Evolutionary conservation across 2,113 vertebrate genomes (phyloP).

Genomic region (Nesogale talazaci): DNA sequence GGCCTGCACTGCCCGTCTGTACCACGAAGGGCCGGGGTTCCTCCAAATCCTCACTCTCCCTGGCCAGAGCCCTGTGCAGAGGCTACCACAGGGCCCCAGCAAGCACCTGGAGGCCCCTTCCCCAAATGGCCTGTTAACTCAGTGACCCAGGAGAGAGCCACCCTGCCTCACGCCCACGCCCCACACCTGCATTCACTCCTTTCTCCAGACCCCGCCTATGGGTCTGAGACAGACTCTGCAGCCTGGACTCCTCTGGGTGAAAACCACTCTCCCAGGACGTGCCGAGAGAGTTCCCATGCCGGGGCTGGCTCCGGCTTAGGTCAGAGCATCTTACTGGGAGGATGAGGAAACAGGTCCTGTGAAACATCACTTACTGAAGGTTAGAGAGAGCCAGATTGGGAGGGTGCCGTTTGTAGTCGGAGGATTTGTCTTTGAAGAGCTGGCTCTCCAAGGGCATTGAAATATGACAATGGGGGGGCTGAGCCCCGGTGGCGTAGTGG

Average conservation of each 20-base stretch:
- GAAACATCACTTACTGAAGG: constrained; percentile 4
- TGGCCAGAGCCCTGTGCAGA: not conserved
- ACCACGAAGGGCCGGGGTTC: constrained; percentile 21
- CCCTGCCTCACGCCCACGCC: not conserved
- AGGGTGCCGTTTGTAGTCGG: not conserved
- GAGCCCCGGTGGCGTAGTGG: too few species aligned
- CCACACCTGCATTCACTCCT: not conserved
- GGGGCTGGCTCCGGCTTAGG: not conserved
- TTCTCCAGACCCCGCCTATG: constrained; percentile 24
- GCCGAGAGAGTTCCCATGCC: too few species aligned
- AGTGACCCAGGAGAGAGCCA: not conserved
- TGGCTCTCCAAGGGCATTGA: constrained; percentile 11
- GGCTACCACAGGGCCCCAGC: not conserved
- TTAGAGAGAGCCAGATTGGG: constrained; percentile 6
- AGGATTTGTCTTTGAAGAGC: constrained; percentile 37
- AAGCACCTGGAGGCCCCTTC: not conserved
- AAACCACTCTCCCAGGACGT: not conserved
- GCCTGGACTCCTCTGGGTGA: not conserved
- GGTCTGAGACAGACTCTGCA: not conserved
- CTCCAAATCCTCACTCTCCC: not conserved
- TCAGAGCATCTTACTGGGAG: constrained; percentile 12
- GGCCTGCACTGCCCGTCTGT: not conserved
- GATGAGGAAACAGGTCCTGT: constrained; percentile 27
- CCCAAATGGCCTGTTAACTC: not conserved
- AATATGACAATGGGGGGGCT: constrained; percentile 27